Percentiles rank a stretch among this genome's conserved stretches.
Conservation (phyloP, 92 coral and sea anemone species). For the Parazoanthus atlanticus region DNA sequence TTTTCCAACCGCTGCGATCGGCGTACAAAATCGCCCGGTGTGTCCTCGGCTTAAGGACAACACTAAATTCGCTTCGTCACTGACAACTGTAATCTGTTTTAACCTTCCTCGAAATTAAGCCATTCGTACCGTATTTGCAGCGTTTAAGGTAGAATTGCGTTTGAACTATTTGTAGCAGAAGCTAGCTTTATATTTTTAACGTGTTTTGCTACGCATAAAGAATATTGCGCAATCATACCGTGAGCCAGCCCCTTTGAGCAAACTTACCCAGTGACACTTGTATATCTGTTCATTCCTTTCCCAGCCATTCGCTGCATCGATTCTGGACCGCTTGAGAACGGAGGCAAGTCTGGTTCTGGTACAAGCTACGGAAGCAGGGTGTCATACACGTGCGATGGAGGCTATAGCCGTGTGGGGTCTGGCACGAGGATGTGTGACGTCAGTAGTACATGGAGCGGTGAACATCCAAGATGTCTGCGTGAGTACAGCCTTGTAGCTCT, state of each 20-base stretch:
- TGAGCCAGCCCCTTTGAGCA: not conserved
- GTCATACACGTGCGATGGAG: slow-evolving; percentile 76
- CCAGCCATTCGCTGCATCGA: slow-evolving; percentile 73
- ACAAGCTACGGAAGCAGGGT: slow-evolving; percentile 67
- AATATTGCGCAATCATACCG: no score
- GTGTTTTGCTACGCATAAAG: no score
- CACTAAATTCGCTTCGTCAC: no score
- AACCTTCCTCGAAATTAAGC: no score
- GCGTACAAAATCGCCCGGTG: no score
- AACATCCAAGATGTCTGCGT: slow-evolving; percentile 94
- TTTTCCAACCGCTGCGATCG: no score
- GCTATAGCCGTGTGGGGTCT: slow-evolving; percentile 74
- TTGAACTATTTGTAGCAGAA: no score
- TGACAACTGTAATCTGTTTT: no score
- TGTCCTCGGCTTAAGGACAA: no score
- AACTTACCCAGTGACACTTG: not conserved
- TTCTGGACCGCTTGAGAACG: slow-evolving; percentile 76
- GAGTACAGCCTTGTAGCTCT: slow-evolving; percentile 10
- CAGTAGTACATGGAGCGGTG: slow-evolving; percentile 83
- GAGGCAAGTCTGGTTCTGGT: slow-evolving; percentile 53
- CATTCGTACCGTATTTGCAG: no score
- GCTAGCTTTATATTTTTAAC: no score
- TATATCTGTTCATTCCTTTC: not conserved
- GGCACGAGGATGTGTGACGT: slow-evolving; percentile 73
- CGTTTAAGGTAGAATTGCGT: no score